Evolutionary conservation across 1,140 invertebrate genomes (phyloP).

Genomic region (Geopemphigus sp.): DNA sequence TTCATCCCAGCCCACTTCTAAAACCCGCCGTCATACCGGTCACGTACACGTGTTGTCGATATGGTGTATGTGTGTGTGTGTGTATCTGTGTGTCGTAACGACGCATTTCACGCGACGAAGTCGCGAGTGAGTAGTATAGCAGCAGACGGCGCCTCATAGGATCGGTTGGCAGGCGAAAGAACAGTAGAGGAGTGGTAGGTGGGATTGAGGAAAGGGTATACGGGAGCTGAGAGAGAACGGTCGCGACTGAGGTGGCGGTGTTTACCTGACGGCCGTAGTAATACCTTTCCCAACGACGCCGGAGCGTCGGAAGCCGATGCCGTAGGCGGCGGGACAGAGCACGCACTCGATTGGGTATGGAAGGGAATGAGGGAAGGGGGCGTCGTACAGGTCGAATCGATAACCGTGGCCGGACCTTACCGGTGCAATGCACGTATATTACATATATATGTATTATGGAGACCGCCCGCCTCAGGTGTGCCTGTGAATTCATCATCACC

Average conservation of each 20-base stretch:
- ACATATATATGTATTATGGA: background rate
- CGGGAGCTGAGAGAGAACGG: background rate
- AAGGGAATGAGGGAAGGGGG: background rate
- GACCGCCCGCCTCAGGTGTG: constrained; percentile 48
- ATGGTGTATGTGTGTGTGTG: background rate
- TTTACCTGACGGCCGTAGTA: constrained; percentile 36
- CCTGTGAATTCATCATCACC: constrained; percentile 46
- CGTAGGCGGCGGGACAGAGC: background rate
- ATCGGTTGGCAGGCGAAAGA: too few relatives aligned
- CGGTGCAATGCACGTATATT: constrained; percentile 5
- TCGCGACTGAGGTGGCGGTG: too few relatives aligned
- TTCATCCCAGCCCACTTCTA: background rate
- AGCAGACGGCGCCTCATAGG: constrained; percentile 25
- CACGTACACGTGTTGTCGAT: constrained; percentile 35
- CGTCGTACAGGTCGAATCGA: constrained; percentile 49
- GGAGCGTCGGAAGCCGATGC: constrained; percentile 41
- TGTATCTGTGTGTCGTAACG: background rate
- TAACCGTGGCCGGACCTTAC: constrained; percentile 47
- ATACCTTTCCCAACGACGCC: constrained; percentile 45
- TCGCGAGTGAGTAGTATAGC: background rate
- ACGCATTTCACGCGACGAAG: background rate
- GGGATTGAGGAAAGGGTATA: background rate
- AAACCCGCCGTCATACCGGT: background rate
- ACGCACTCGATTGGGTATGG: too few relatives aligned
- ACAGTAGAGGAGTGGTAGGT: background rate